Percentiles rank a stretch among this genome's conserved stretches.
Evolutionary conservation across 1,140 invertebrate species (phyloP).

Genomic region (Drosophila micromelanica): DNA sequence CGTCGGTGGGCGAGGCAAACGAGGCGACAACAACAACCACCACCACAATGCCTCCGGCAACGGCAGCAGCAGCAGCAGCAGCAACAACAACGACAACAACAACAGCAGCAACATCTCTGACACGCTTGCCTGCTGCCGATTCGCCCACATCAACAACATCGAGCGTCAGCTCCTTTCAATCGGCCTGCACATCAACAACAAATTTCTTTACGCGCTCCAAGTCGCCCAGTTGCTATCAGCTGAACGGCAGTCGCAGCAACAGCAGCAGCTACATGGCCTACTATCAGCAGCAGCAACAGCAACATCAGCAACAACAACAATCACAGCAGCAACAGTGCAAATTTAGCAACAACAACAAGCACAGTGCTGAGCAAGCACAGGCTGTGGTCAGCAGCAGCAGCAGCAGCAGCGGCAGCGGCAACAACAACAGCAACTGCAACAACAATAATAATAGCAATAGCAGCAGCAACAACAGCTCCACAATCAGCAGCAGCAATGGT

Average conservation of each 20-base stretch:
- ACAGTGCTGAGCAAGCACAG: constrained; percentile 53
- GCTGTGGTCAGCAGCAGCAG: constrained; percentile 67
- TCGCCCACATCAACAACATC: constrained; percentile 60
- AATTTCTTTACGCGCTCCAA: constrained; percentile 48
- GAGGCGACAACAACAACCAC: constrained; percentile 24
- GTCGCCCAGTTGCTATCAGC: constrained; percentile 24
- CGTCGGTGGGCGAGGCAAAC: constrained; percentile 15
- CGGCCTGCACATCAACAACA: constrained; percentile 62
- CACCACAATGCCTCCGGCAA: neutral
- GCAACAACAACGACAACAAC: neutral
- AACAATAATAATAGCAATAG: constrained; percentile 18
- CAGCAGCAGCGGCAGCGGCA: neutral
- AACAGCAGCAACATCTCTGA: constrained; percentile 19
- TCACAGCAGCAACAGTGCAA: constrained; percentile 38
- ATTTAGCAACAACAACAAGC: constrained; percentile 43
- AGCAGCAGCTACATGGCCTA: constrained; percentile 41
- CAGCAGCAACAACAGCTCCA: constrained; percentile 29
- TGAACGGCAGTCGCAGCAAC: constrained; percentile 31
- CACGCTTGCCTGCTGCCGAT: constrained; percentile 31
- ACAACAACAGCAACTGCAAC: neutral
- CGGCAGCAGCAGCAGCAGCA: constrained; percentile 10
- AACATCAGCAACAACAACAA: constrained; percentile 13
- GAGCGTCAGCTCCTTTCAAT: constrained; percentile 63
- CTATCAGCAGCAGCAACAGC: constrained; percentile 43
- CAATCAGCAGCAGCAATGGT: constrained; percentile 34